Base-by-base conservation (phyloP, 2,113 vertebrate genomes). In the Oenanthe oenanthe region DNA sequence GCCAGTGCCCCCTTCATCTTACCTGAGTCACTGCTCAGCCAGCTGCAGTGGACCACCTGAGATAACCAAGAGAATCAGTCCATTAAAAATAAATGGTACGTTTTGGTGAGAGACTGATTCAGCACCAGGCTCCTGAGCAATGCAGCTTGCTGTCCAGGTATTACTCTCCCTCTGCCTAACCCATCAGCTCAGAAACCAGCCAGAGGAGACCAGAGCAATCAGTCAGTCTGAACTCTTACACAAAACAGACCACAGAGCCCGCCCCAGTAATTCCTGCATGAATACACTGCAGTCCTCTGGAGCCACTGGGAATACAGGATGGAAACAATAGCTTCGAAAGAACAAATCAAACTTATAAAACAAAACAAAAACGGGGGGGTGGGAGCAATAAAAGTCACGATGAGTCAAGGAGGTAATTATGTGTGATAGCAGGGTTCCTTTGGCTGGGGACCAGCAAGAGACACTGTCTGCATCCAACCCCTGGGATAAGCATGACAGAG, bases 291-390 rank as follows among this genome's bases (percentile, higher is more conserved):
- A 79, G 93, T 89, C 58, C 54, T 85, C 67, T 6, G 5, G 82
- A 96, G 85, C 87, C 95, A 78, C 54, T 80, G 93, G 93, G 93
- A 95, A 95, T 76, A 91, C 67, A 79, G 51, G 81, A 74, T 96
- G 85, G 87, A 89, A 96, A 96, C 94, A 95, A 96, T 85, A 88
- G 78, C 89, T 89, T 58, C 1, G 50, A 87, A 91, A 89, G 62
- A 94, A 67, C 62, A 89, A 95, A 94, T 89, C 89, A 79, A 65
- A 95, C 81, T 93, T 87, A 86, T 56, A 66, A 78, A 85, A 79
- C 45, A 78, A 68, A 75, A 82, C 54, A 56, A 72, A 65, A 68
- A 50, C 26, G 1, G 16, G 9, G 7, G 8, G 10, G 17, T 15
- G 21, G 5, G 15, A 8, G 48, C 51, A 89, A 67, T 92, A 93